Percentiles rank a stretch among this genome's conserved stretches.
These are phyloP conservation scores for Laticauda laticaudata DNA, from an alignment of 2,113 vertebrate species.

Conservation along the genomic window DNA sequence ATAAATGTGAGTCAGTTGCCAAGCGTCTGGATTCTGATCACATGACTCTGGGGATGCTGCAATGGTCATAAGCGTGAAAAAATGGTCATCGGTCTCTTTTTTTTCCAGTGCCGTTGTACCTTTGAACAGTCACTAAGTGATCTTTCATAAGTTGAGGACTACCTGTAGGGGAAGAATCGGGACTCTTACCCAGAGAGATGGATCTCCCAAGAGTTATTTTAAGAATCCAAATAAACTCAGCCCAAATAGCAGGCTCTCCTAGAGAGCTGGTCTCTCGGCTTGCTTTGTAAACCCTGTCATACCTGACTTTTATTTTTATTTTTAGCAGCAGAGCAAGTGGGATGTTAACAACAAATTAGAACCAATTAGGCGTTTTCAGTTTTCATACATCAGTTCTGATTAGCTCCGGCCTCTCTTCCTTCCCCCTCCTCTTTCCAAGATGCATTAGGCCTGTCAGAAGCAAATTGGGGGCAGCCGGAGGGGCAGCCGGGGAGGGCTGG, in stretches of 20 bases:
- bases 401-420: constrained; percentile 23
- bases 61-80: too few relatives aligned
- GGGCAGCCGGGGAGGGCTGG: constrained; percentile 35
- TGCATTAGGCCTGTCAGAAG: constrained; percentile 49
- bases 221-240: background rate
- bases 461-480: constrained; percentile 49
- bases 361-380: constrained; percentile 44
- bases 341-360: constrained; percentile 43
- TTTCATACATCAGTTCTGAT: constrained; percentile 41
- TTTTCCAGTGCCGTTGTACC: too few relatives aligned
- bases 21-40: too few relatives aligned
- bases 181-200: too few relatives aligned
- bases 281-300: background rate
- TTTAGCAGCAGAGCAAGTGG: background rate
- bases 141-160: too few relatives aligned
- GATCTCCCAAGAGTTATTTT: too few relatives aligned
- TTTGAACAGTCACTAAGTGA: too few relatives aligned
- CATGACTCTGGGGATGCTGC: too few relatives aligned
- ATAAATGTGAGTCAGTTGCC: too few relatives aligned
- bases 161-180: too few relatives aligned
- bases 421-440: constrained; percentile 48
- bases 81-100: too few relatives aligned
- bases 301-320: constrained; percentile 32
- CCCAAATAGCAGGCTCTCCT: background rate
- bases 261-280: background rate